Conservation (phyloP, 2,113 vertebrate species). For the Barnardius zonarius region DNA sequence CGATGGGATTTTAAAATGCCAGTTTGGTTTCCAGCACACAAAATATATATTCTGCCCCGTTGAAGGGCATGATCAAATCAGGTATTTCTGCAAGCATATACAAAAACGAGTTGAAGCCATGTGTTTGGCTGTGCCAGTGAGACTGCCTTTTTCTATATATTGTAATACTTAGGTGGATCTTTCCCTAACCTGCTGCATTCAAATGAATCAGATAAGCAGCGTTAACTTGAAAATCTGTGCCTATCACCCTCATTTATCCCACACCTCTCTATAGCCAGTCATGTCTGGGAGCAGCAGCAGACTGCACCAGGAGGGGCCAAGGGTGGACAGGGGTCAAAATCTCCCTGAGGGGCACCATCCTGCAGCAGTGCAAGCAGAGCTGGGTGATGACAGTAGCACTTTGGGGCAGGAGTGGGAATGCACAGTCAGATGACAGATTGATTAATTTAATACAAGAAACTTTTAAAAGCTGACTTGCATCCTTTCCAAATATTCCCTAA, state of each 20-base stretch:
- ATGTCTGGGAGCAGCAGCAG: not conserved
- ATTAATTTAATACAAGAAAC: not conserved
- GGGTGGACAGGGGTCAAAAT: not conserved
- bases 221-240: not conserved
- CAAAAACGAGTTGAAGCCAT: not conserved
- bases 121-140: accelerated
- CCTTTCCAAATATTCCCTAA: accelerated
- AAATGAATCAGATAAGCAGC: not conserved
- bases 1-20: not conserved
- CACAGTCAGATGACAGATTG: not conserved
- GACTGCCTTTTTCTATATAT: not conserved
- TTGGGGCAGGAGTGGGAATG: accelerated
- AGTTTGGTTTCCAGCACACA: not conserved
- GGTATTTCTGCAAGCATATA: not conserved
- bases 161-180: not conserved
- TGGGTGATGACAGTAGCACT: not conserved
- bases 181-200: not conserved
- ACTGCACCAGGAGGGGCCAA: not conserved
- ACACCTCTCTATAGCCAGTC: not conserved
- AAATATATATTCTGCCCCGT: not conserved
- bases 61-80: not conserved
- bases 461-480: not conserved
- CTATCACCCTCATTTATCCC: not conserved
- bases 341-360: not conserved
- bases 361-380: not conserved